These are phyloP conservation scores for Steatornis caripensis DNA, from an alignment of 2,113 vertebrate genomes.

Conservation along the genomic window DNA sequence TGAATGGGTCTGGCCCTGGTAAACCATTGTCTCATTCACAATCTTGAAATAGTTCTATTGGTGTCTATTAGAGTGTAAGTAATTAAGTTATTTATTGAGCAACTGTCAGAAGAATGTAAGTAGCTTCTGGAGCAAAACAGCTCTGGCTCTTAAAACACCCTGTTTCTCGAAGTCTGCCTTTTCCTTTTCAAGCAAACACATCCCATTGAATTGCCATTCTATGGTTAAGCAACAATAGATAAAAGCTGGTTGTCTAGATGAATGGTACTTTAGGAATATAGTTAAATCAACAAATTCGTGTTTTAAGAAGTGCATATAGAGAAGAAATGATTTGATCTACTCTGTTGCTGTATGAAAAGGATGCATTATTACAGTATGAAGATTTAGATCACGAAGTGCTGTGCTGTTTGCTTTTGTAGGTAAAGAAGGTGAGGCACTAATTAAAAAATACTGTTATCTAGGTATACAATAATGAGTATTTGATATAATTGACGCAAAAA, in stretches of 20 bases:
- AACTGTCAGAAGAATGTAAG: constrained; percentile 25
- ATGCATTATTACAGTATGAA: background rate
- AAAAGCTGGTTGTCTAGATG: background rate
- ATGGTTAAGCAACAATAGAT: background rate
- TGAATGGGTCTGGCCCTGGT: background rate
- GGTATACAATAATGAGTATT: background rate
- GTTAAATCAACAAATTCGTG: background rate
- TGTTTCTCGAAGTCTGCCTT: background rate
- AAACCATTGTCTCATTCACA: constrained; percentile 29
- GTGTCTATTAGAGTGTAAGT: constrained; percentile 30
- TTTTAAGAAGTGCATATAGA: background rate
- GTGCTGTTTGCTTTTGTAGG: background rate
- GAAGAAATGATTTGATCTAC: background rate
- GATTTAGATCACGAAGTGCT: background rate
- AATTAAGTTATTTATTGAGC: constrained; percentile 59
- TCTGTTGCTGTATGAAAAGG: background rate
- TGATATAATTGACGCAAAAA: background rate
- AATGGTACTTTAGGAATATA: background rate
- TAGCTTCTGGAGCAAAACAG: background rate
- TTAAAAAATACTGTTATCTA: background rate
- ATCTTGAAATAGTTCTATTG: constrained; percentile 29
- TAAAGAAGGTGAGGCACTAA: background rate
- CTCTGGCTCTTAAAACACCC: background rate
- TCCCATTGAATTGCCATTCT: background rate
- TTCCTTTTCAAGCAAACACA: background rate